phyloP scores from a whole-genome alignment of 2,888 invertebrate species.

The Antheraea yamamai region DNA sequence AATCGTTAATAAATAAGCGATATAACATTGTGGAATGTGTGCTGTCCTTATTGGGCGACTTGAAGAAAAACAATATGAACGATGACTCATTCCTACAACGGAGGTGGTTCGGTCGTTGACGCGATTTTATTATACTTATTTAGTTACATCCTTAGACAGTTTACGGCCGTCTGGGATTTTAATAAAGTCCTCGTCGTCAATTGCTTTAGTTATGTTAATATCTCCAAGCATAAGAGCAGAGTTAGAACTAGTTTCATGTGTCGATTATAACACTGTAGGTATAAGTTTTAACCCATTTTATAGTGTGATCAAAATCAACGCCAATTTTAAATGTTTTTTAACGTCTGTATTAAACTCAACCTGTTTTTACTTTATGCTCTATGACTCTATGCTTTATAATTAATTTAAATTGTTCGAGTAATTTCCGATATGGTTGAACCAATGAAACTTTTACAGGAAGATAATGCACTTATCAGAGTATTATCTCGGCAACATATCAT shows the following conservation, averaged over 20 bases:
- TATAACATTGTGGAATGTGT: slow-evolving; percentile 2
- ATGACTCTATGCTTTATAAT: too few relatives aligned
- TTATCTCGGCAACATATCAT: too few relatives aligned
- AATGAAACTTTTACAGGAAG: too few relatives aligned
- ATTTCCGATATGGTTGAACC: too few relatives aligned
- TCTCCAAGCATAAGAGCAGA: background rate
- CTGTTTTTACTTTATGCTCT: too few relatives aligned
- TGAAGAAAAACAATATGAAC: slow-evolving; percentile 4
- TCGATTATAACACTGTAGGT: background rate
- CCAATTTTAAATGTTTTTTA: too few relatives aligned
- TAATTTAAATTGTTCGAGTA: too few relatives aligned
- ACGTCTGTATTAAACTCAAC: too few relatives aligned
- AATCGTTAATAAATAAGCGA: background rate
- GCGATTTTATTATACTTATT: slow-evolving; percentile 8
- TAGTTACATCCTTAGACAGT: slow-evolving; percentile 10
- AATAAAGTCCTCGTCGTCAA: background rate
- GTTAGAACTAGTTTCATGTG: background rate
- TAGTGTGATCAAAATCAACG: too few relatives aligned
- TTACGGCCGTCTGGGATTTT: slow-evolving; percentile 8
- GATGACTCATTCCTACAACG: background rate
- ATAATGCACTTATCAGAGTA: too few relatives aligned
- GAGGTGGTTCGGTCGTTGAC: background rate
- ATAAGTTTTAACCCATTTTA: too few relatives aligned
- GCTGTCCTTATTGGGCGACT: slow-evolving; percentile 5
- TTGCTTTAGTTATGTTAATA: background rate